Base-by-base conservation (phyloP, 2,888 invertebrate genomes). In the Eilema caniola region DNA sequence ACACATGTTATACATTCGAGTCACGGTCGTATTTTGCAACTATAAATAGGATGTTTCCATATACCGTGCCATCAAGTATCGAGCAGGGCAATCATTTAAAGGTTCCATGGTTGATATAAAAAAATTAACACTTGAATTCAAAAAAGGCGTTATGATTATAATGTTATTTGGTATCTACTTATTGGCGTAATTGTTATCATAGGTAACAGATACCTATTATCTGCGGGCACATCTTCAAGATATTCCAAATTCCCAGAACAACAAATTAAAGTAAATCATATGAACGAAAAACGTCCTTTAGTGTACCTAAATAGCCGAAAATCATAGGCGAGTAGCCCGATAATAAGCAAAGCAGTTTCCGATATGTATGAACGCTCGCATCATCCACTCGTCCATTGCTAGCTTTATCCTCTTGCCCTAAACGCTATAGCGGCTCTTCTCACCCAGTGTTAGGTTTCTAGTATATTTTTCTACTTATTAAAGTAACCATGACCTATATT, bases 401-500 rank as follows among this genome's bases (percentile, higher is more conserved):
- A 53, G 53, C 2, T 2, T 1, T 20, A 53, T n/a, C 53, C 53
- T 53, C 3, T 20, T 53, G n/a, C n/a, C 53, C 53, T n/a, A 53
- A n/a, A 10, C 53, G 53, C n/a, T 53, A n/a, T 53, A 20, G n/a
- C 53, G 0, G 8, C 47, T 47, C 53, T 53, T 10, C 53, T 53
- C 53, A 20, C 53, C 53, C 53, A 10, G 10, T 25, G 24, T 16
- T 25, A 59, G 25, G 59, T 25, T 25, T 12, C 16, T 59, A 20
- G 28, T 59, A 59, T 25, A 16, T 28, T 59, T 11, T 25, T 20
- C 59, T 8, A 53, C 53, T 62, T 62, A 62, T 41, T 20, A 41
- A 62, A 62, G 25, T 33, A 53, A 73, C 83, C 81, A 71, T 82
- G 84, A 76, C 81, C 79, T 79, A 76, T 76, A 71, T 25, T 28